Percentiles rank a stretch among this genome's conserved stretches.
Conservation (phyloP, 2,113 vertebrate genomes). For the Gnathonemus longibarbis region DNA sequence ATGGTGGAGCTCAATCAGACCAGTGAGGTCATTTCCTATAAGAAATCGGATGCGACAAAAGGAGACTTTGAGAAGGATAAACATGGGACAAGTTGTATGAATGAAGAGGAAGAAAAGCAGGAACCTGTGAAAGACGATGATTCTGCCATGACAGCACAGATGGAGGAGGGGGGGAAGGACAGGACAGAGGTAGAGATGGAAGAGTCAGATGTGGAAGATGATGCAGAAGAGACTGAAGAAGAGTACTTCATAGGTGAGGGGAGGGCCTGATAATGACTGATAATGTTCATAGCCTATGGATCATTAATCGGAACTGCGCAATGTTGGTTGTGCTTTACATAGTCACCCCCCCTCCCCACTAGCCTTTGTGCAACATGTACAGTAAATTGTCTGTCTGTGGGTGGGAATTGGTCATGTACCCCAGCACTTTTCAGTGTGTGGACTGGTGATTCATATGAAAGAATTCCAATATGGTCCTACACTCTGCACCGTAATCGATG, state of each 20-base stretch:
- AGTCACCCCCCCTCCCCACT: neutral
- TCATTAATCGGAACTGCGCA: neutral
- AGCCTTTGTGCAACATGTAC: neutral
- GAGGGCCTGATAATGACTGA: neutral
- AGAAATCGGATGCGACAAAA: slow-evolving; percentile 35
- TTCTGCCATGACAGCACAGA: neutral
- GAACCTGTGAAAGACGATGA: slow-evolving; percentile 6
- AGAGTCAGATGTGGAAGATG: neutral
- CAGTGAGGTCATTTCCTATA: slow-evolving; percentile 35
- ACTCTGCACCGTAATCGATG: neutral
- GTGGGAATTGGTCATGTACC: neutral
- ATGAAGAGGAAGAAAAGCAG: slow-evolving; percentile 11
- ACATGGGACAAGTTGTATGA: slow-evolving; percentile 46
- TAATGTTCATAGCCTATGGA: neutral
- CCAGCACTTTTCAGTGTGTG: neutral
- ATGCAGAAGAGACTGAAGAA: slow-evolving; percentile 19
- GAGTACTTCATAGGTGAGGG: slow-evolving; percentile 57
- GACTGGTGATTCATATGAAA: neutral
- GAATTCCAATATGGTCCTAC: neutral
- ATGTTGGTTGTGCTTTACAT: neutral
- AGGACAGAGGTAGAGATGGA: slow-evolving; percentile 16
- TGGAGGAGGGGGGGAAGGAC: slow-evolving; percentile 16
- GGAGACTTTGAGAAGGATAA: slow-evolving; percentile 47
- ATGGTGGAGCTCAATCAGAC: slow-evolving; percentile 31
- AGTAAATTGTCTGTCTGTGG: neutral